A percentile compares a stretch with the other conserved stretches of the same genome.
Conservation (phyloP, 2,113 vertebrate genomes). For the Pelodiscus sinensis region DNA sequence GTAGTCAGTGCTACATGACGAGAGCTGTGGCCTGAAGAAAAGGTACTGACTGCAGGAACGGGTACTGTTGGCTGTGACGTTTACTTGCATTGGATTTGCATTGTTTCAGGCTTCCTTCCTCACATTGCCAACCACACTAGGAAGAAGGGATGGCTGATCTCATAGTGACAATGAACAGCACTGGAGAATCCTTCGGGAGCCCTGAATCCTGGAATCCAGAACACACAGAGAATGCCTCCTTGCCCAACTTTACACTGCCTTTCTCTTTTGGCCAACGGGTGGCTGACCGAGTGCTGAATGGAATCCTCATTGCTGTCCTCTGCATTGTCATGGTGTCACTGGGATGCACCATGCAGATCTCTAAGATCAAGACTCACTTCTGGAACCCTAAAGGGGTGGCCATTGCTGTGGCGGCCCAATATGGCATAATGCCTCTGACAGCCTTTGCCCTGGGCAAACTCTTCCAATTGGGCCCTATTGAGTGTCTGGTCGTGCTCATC, state of each 20-base stretch:
- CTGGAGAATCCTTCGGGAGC: not conserved
- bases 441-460: conserved; percentile 82
- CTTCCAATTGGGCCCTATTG: conserved; percentile 74
- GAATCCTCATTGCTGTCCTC: conserved; percentile 70
- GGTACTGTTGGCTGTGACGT: not conserved
- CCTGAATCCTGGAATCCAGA: conserved; percentile 21
- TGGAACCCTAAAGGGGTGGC: conserved; percentile 81
- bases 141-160: not conserved
- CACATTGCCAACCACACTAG: not conserved
- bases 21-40: not conserved
- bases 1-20: not conserved
- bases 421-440: conserved; percentile 87
- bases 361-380: conserved; percentile 84
- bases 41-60: not conserved
- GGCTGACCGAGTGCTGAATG: conserved; percentile 69
- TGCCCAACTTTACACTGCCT: conserved; percentile 46
- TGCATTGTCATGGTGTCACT: conserved; percentile 81
- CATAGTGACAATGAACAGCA: not conserved
- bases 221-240: not conserved
- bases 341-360: conserved; percentile 86
- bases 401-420: conserved; percentile 84
- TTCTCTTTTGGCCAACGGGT: conserved; percentile 44
- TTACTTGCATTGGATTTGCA: not conserved
- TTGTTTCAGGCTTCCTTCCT: not conserved
- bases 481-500: conserved; percentile 84